A percentile compares a stretch with the other conserved stretches of the same genome.
Evolutionary conservation across 1,140 invertebrate genomes (phyloP).

Genomic region (Stegodyphus dumicola): DNA sequence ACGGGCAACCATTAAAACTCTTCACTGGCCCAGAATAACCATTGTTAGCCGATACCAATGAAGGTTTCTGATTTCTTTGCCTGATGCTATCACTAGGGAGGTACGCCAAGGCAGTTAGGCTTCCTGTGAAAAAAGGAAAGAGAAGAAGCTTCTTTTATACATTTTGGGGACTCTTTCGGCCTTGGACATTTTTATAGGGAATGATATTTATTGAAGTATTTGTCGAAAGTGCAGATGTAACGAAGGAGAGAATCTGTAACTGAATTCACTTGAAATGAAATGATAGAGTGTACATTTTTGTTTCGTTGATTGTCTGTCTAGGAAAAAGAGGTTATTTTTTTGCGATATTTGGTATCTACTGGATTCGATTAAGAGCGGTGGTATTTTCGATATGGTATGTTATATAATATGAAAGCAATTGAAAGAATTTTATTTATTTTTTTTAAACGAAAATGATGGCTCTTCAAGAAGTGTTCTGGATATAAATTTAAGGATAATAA

Average conservation of each 20-base stretch:
- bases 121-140: neutral
- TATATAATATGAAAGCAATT: no score
- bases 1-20: constrained; percentile 36
- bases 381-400: no score
- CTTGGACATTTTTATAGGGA: constrained; percentile 17
- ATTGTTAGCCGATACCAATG: constrained; percentile 31
- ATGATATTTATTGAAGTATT: neutral
- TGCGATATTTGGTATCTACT: no score
- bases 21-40: constrained; percentile 6
- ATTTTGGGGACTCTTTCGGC: neutral
- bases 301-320: neutral
- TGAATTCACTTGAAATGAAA: neutral
- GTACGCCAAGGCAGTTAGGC: neutral
- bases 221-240: constrained; percentile 10
- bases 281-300: constrained; percentile 8
- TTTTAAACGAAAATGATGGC: no score
- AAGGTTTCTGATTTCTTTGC: constrained; percentile 27
- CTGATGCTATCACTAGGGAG: neutral
- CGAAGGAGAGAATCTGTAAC: no score
- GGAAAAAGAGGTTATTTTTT: no score
- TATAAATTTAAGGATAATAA: no score
- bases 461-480: no score
- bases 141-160: neutral
- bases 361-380: no score
- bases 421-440: no score